Evolutionary conservation across 2,888 invertebrate genomes (phyloP).

Genomic region (Gibbula magus): DNA sequence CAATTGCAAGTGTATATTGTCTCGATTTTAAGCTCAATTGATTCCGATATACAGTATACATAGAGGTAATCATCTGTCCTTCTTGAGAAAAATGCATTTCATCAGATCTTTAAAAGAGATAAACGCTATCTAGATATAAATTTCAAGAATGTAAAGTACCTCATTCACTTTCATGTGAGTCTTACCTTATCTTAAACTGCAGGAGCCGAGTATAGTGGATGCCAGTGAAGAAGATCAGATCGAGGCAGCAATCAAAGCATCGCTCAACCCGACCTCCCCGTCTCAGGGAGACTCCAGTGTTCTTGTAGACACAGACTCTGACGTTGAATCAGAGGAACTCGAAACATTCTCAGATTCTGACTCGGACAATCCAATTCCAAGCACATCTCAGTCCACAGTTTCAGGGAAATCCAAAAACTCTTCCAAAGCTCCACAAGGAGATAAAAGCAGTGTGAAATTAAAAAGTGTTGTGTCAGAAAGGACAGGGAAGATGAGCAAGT

Average conservation of each 20-base stretch:
- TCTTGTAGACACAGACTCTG: slow-evolving; percentile 53
- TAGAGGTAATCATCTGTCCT: no score
- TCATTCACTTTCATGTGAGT: not conserved
- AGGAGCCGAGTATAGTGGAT: slow-evolving; percentile 69
- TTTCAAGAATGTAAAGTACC: no score
- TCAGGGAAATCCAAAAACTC: not conserved
- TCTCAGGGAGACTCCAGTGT: slow-evolving; percentile 24
- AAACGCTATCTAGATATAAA: no score
- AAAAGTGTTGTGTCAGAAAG: no score
- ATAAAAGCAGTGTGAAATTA: not conserved
- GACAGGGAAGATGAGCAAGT: not conserved
- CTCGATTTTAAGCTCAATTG: no score
- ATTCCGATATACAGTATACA: no score
- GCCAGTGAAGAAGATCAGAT: slow-evolving; percentile 76
- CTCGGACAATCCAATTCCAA: slow-evolving; percentile 32
- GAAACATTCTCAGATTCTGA: slow-evolving; percentile 76
- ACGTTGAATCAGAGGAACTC: slow-evolving; percentile 60
- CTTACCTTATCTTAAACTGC: not conserved
- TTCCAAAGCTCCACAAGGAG: no score
- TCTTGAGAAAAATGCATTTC: no score
- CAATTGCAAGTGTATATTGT: no score
- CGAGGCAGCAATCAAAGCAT: slow-evolving; percentile 76
- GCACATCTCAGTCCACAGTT: not conserved
- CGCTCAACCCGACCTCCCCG: slow-evolving; percentile 56
- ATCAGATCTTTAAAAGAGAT: no score